These are phyloP conservation scores for Antitype chi DNA, from an alignment of 2,888 invertebrate species.

Conservation along the genomic window DNA sequence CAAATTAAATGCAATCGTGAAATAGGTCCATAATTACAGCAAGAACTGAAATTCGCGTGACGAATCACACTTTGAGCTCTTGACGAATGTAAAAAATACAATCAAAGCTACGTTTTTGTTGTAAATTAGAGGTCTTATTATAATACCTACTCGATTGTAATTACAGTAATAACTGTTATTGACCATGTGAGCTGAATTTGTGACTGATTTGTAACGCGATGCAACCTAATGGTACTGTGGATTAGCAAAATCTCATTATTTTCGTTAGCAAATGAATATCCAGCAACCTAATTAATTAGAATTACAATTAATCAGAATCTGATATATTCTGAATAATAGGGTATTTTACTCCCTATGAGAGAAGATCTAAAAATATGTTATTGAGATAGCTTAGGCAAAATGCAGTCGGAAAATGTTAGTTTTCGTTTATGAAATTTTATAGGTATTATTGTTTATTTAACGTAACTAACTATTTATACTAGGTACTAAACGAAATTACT, in stretches of 20 bases:
- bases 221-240: background rate
- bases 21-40: conserved; percentile 19
- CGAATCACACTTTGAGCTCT: conserved; percentile 15
- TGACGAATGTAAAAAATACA: conserved; percentile 43
- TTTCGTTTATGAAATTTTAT: no score
- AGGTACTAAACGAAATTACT: no score
- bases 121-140: conserved; percentile 32
- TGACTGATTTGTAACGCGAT: conserved; percentile 7
- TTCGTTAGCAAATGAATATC: background rate
- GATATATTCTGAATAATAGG: no score
- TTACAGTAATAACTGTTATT: conserved; percentile 39
- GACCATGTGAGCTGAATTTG: conserved; percentile 25
- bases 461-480: no score
- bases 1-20: conserved; percentile 33
- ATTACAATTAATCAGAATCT: no score
- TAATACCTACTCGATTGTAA: conserved; percentile 17
- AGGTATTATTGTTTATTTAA: no score
- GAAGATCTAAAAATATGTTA: no score
- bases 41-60: conserved; percentile 20
- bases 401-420: no score
- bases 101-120: conserved; percentile 36
- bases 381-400: no score
- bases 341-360: no score
- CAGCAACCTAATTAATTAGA: no score
- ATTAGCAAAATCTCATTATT: background rate